A percentile compares a stretch with the other conserved stretches of the same genome.
phyloP scores from a whole-genome alignment of 2,888 invertebrate genomes.

The Dione juno region DNA sequence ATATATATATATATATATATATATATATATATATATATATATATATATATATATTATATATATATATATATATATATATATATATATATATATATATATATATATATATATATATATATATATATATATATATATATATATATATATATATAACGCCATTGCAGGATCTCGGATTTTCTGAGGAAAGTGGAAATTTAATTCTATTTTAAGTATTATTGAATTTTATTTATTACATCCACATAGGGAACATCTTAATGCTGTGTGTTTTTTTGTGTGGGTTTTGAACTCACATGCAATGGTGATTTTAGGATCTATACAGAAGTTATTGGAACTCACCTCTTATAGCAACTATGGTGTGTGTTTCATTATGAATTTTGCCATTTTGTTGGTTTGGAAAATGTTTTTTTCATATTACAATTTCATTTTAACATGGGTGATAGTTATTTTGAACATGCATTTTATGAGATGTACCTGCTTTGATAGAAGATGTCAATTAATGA shows the following conservation, averaged over 20 bases:
- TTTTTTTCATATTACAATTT: slow-evolving; percentile 18
- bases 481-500: slow-evolving; percentile 9
- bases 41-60: no score
- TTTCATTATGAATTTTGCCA: slow-evolving; percentile 14
- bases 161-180: slow-evolving; percentile 49
- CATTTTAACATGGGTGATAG: background rate
- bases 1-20: no score
- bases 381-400: slow-evolving; percentile 7
- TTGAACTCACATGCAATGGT: background rate
- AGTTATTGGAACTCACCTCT: slow-evolving; percentile 1
- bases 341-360: background rate
- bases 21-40: no score
- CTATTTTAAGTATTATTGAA: no score
- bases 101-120: no score
- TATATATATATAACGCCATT: no score
- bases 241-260: no score
- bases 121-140: no score
- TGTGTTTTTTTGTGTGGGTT: no score
- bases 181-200: slow-evolving; percentile 38
- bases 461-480: background rate
- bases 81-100: no score
- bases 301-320: background rate
- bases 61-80: no score
- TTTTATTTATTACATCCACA: no score
- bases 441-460: background rate